Percentiles rank a stretch among this genome's conserved stretches.
phyloP scores from a whole-genome alignment of 2,113 vertebrate genomes.

The Centropus bengalensis region DNA sequence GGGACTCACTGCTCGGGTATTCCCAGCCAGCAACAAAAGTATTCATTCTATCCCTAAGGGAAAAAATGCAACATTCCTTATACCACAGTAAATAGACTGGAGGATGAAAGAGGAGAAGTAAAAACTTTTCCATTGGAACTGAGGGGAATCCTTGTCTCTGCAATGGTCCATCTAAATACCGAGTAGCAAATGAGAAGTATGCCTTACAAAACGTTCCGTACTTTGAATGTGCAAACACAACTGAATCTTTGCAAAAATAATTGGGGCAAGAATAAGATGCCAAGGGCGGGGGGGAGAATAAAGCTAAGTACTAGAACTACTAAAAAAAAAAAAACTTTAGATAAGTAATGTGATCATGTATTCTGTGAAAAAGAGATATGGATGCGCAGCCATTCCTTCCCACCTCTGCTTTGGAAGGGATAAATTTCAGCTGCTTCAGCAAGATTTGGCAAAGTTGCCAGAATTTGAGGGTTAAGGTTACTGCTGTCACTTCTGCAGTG shows the following conservation, averaged over 20 bases:
- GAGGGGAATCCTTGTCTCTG: neutral
- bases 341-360: neutral
- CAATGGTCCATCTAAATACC: neutral
- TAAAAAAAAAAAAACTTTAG: neutral
- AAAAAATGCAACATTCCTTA: rapidly evolving
- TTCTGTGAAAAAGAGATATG: neutral
- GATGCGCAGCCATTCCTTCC: neutral
- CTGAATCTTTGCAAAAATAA: neutral
- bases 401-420: neutral
- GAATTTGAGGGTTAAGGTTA: neutral
- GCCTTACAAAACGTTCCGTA: neutral
- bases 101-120: neutral
- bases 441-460: neutral
- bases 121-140: neutral
- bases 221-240: neutral
- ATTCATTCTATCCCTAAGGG: neutral
- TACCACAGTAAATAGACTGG: neutral
- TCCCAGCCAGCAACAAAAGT: neutral
- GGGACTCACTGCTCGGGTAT: neutral
- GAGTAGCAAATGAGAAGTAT: neutral
- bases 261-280: neutral
- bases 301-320: neutral
- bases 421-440: neutral
- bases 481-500: neutral
- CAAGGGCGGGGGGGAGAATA: neutral